Base-by-base conservation (phyloP, 2,113 vertebrate species). In the Cochlearius cochlearius region DNA sequence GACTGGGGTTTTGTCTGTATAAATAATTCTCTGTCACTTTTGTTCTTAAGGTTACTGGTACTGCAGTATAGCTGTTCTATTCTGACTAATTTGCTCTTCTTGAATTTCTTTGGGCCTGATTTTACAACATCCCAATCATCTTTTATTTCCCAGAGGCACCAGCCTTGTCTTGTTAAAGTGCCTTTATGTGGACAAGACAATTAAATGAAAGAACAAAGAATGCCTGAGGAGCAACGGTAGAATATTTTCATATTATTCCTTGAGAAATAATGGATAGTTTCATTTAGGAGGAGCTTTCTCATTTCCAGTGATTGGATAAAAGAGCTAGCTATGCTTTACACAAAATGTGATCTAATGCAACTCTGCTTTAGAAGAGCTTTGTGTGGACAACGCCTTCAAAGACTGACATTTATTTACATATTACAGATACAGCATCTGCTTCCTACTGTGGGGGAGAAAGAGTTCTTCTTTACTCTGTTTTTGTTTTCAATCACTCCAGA, bases 11-110 rank as follows among this genome's bases (percentile, higher is more conserved):
- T 97, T 96, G 94, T 96, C 63, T 90, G 78, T 86, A 90, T 93
- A 93, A 96, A 96, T 91, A 97, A 97, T 94, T 92, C 95, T 88
- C 89, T 97, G 93, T 97, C 80, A 86, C 74, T 97, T 94, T 94
- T 91, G 81, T 97, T 94, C 91, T 94, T 90, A 91, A 96, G 87
- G 91, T 73, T 86, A 92, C 93, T 97, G 96, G 95, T 88, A 97
- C 95, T 91, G 87, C 91, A 90, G 10, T 63, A 58, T 83, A 80
- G 30, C 59, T 90, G 71, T 82, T 95, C 74, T 83, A 39, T 77
- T 95, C 87, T 82, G 84, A 78, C 29, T 71, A 47, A 67, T 95
- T 69, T 50, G 21, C 50, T 95, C 38, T 66, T 86, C 49, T 64
- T 81, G 17, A 66, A 56, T 90, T 78, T 92, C 80, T 92, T 59